Evolutionary conservation across 1,140 invertebrate genomes (phyloP), one percentile per base, ranked within the genome.

Genomic region (Nomia melanderi): DNA sequence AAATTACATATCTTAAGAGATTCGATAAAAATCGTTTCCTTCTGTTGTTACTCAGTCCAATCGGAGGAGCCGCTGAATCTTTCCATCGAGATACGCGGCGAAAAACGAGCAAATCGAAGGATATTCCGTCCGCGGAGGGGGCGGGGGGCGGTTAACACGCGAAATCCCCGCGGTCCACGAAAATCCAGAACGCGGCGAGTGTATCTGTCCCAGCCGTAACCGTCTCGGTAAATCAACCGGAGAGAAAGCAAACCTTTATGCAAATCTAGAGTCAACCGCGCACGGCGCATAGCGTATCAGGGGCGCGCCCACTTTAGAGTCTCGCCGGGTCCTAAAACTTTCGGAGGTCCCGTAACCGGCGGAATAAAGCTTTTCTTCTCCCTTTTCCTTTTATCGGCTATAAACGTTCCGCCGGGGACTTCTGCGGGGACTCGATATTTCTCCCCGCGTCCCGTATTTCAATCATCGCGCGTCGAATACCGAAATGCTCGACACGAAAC

Each of bases 201-300:
- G 31, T 31, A 7, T 27, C 23, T 31, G 2, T 41, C 27, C n/a
- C 25, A 36, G n/a, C 1, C 27, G 36, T 25, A 67, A 47, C 73
- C 25, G 73, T 67, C 53, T 8, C 17, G 29, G 57, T 67, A 67
- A 75, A 75, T 67, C 53, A 41, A 7, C 6, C 23, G 17, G 53
- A 23, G 73, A 47, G 73, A 75, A 75, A 75, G 63, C 56, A 56
- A 59, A 67, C 73, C 64, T 75, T 75, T 67, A 67, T 75, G 73
- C 56, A 75, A 75, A 75, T 59, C 39, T 23, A 47, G 23, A 53
- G 60, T 33, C 59, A 65, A n/a, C 36, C 29, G 39, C 33, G 63
- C 14, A 57, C 3, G 53, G 25, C 39, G 63, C 62, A 59, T 67
- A 59, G 63, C n/a, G 39, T 57, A 75, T 57, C 39, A 36, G n/a